phyloP scores from a whole-genome alignment of 2,888 invertebrate genomes.

The Andrena minutula region DNA sequence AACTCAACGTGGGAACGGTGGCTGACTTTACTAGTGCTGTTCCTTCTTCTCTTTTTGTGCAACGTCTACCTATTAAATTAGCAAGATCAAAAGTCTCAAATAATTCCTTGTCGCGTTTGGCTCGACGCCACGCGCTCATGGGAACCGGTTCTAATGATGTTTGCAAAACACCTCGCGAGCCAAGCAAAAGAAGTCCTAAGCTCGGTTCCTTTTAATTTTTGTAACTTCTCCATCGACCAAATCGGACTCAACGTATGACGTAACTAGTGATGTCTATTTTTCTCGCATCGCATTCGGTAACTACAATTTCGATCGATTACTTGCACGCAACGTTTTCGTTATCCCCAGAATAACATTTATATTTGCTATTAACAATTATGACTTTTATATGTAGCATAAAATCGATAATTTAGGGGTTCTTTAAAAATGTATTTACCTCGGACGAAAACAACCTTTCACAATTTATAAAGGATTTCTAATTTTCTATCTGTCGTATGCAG shows the following conservation, averaged over 20 bases:
- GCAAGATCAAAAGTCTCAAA: conserved; percentile 70
- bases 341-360: not conserved
- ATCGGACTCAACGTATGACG: not conserved
- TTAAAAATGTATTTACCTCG: no score
- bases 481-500: no score
- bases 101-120: conserved; percentile 70
- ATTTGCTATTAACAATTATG: no score
- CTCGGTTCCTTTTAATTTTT: conserved; percentile 22
- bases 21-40: conserved; percentile 31
- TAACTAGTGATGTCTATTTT: not conserved
- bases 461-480: no score
- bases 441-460: no score
- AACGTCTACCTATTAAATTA: conserved; percentile 71
- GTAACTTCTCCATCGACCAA: not conserved
- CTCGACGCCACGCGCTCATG: conserved; percentile 64
- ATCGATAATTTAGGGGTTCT: no score
- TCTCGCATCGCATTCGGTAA: not conserved
- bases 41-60: conserved; percentile 34
- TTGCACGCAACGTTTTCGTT: not conserved
- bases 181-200: conserved; percentile 34
- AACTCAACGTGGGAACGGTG: conserved; percentile 16
- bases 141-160: conserved; percentile 66
- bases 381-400: no score
- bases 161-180: conserved; percentile 46
- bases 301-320: not conserved